These are phyloP conservation scores for Lepidostoma basale DNA, from an alignment of 1,140 invertebrate genomes.

Conservation along the genomic window DNA sequence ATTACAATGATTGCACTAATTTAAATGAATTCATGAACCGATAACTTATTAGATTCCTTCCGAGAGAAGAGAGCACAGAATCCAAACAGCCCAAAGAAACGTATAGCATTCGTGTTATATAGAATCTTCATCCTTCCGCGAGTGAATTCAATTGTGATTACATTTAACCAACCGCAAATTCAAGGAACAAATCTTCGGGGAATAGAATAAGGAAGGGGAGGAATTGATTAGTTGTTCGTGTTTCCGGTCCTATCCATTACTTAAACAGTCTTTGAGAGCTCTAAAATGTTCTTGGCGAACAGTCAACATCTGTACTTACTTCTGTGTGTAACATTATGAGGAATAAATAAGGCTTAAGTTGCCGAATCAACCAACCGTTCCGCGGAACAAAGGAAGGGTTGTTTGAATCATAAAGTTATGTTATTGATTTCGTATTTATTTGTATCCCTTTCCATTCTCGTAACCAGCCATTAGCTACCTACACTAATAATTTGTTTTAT, in stretches of 20 bases:
- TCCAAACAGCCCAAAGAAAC: conserved; percentile 7
- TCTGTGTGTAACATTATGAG: conserved; percentile 28
- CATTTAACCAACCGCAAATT: conserved; percentile 47
- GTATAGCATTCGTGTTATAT: conserved; percentile 23
- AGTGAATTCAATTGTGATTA: conserved; percentile 47
- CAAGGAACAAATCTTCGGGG: conserved; percentile 47
- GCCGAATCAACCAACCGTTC: conserved; percentile 14
- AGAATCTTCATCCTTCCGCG: conserved; percentile 34
- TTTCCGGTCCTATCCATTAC: conserved; percentile 45
- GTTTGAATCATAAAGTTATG: conserved; percentile 23
- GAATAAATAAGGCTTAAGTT: conserved; percentile 30
- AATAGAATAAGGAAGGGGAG: conserved; percentile 36
- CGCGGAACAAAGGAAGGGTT: conserved; percentile 12
- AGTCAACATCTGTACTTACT: conserved; percentile 32
- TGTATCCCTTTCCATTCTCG: background rate
- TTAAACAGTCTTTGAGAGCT: conserved; percentile 45
- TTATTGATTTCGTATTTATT: conserved; percentile 21
- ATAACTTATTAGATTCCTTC: background rate
- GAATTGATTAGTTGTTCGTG: conserved; percentile 46
- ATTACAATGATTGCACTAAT: no score
- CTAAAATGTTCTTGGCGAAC: conserved; percentile 1
- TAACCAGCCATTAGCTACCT: no score
- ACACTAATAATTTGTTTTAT: no score
- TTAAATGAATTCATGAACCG: no score
- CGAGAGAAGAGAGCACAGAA: background rate